Percentiles rank a stretch among this genome's conserved stretches.
phyloP scores from a whole-genome alignment of 2,113 vertebrate species.

The Gopherus flavomarginatus region DNA sequence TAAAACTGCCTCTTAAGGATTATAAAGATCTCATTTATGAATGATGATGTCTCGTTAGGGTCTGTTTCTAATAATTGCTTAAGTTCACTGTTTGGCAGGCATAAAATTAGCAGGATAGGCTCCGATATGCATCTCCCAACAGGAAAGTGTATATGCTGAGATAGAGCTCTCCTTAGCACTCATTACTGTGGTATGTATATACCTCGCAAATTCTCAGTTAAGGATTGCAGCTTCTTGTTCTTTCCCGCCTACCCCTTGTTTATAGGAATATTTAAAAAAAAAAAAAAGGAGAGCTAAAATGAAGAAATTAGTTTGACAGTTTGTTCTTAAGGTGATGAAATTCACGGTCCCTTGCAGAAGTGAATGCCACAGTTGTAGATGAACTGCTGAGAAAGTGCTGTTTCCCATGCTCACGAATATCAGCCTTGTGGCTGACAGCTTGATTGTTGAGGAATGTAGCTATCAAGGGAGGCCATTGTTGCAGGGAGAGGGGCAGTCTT shows the following conservation, averaged over 20 bases:
- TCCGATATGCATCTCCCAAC: neutral
- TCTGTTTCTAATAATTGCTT: neutral
- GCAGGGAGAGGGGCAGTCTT: neutral
- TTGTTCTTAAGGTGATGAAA: neutral
- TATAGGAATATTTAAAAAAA: neutral
- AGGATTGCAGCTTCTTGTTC: neutral
- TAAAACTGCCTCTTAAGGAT: neutral
- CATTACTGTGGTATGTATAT: slow-evolving; percentile 3
- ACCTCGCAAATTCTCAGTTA: neutral
- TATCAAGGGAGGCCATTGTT: neutral
- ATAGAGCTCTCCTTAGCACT: neutral
- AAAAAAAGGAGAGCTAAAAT: neutral
- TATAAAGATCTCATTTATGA: rapidly evolving
- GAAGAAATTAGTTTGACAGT: rapidly evolving
- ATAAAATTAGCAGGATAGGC: slow-evolving; percentile 1
- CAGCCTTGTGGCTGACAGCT: rapidly evolving
- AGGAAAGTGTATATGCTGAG: neutral
- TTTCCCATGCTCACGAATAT: neutral
- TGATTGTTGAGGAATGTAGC: neutral
- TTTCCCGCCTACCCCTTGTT: neutral
- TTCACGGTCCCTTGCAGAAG: rapidly evolving
- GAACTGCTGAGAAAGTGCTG: rapidly evolving
- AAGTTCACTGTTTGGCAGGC: neutral
- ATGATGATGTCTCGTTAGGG: neutral
- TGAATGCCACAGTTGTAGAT: neutral